These are phyloP conservation scores for Cataglyphis rosenhaueri DNA, from an alignment of 2,888 invertebrate species.

Conservation along the genomic window DNA sequence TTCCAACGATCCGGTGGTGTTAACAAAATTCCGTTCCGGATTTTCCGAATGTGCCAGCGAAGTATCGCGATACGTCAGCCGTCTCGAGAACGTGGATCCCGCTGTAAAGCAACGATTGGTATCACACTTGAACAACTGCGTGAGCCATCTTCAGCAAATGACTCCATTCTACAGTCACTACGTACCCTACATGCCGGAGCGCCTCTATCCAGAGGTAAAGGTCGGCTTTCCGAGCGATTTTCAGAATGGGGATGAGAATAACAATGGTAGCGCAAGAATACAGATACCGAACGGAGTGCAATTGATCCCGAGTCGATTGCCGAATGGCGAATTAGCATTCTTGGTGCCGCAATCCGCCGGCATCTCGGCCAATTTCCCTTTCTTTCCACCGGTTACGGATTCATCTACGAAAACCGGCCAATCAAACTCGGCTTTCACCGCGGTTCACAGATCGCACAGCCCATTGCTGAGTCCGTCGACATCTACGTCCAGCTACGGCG, in stretches of 20 bases:
- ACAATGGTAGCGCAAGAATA: conserved; percentile 87
- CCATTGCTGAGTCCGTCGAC: conserved; percentile 91
- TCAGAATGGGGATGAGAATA: conserved; percentile 85
- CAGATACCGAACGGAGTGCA: conserved; percentile 89
- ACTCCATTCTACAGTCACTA: conserved; percentile 85
- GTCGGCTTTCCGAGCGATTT: conserved; percentile 83
- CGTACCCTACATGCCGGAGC: conserved; percentile 84
- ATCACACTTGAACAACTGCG: conserved; percentile 89
- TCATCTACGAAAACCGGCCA: conserved; percentile 77
- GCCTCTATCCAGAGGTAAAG: conserved; percentile 84
- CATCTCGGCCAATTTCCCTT: conserved; percentile 86
- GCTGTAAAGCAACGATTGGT: conserved; percentile 89
- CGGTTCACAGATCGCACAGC: conserved; percentile 87
- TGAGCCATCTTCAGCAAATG: conserved; percentile 88
- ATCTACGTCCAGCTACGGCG: conserved; percentile 89
- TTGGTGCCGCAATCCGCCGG: conserved; percentile 87
- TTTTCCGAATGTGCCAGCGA: conserved; percentile 96
- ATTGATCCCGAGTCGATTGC: conserved; percentile 89
- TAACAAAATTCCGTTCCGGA: conserved; percentile 94
- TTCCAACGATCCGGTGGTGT: conserved; percentile 93
- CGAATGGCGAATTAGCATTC: conserved; percentile 89
- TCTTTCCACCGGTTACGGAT: conserved; percentile 84
- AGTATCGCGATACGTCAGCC: conserved; percentile 90
- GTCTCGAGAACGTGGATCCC: conserved; percentile 89
- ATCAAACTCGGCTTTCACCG: conserved; percentile 84